Evolutionary conservation across 2,113 vertebrate species (phyloP).

Genomic region (Malurus melanocephalus): DNA sequence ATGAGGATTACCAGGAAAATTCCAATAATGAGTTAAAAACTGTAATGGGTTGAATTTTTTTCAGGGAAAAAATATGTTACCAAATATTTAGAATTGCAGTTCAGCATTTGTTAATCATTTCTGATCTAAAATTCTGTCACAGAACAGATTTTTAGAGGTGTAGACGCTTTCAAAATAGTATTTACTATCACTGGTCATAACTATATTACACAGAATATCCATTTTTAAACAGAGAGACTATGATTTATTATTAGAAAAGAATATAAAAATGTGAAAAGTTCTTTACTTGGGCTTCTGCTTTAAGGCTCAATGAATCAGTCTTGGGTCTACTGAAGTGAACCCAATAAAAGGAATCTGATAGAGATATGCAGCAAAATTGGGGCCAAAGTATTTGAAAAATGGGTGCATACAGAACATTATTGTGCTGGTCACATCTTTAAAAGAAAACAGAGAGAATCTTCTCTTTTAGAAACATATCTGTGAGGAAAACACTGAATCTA

Average conservation of each 20-base stretch:
- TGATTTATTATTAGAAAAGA: background rate
- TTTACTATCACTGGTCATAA: background rate
- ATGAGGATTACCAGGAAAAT: background rate
- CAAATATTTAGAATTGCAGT: background rate
- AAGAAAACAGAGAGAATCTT: background rate
- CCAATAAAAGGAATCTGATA: background rate
- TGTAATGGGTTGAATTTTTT: background rate
- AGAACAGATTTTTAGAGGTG: background rate
- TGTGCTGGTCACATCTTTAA: background rate
- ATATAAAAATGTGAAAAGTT: background rate
- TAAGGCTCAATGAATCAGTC: background rate
- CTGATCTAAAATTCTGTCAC: background rate
- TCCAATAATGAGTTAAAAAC: fast-evolving
- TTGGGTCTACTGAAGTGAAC: background rate
- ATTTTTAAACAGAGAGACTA: background rate
- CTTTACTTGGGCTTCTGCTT: background rate
- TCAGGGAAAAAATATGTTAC: background rate
- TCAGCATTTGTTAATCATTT: background rate
- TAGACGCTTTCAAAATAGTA: background rate
- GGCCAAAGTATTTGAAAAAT: background rate
- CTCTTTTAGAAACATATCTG: background rate
- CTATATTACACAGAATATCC: background rate
- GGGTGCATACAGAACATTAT: background rate
- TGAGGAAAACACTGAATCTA: background rate
- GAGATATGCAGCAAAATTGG: background rate